Base-by-base conservation (phyloP, 2,797 vertebrate genomes). In the Pelodytes ibericus region DNA sequence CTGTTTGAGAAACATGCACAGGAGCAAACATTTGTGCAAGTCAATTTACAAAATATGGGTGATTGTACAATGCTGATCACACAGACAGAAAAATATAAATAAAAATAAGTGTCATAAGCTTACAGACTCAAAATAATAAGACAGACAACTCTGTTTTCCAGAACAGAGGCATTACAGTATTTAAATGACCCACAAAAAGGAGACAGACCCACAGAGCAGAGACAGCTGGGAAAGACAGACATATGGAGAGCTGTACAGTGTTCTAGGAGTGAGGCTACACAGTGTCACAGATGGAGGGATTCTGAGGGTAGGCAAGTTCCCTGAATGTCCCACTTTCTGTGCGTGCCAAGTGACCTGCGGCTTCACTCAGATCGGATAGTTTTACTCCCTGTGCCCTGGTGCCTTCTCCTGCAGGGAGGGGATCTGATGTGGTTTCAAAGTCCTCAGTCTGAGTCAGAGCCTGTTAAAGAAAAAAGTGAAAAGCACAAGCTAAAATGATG, bases 261-360 rank as follows among this genome's bases (percentile, higher is more conserved):
- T 57, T 67, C 57, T 72, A 44, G 59, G 62, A 65, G 76, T 72
- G 62, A 72, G 71, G 44, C 70, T 44, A 72, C 39, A 72, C 70
- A 41, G 63, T 67, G 62, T 67, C 75, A 77, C 68, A 77, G 62
- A 78, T 25, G 57, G 59, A 66, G 70, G 70, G 63, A 78, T 78
- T 72, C 56, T 25, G 22, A 72, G 57, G 63, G 36, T 47, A 66
- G 70, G 49, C 41, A 39, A 67, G 70, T 72, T 78, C 76, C 62
- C 70, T 78, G 70, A 78, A 78, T 78, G 60, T 31, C 70, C 59
- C 63, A 60, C 65, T 57, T 72, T 78, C 70, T 78, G 76, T 72
- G 76, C 62, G 62, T 72, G 70, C 69, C 57, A 72, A 78, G 69
- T 68, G 70, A 78, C 62, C 44, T 66, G 76, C 30, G 70, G 41